phyloP scores from a whole-genome alignment of 2,113 vertebrate genomes.

The Raja brachyura region DNA sequence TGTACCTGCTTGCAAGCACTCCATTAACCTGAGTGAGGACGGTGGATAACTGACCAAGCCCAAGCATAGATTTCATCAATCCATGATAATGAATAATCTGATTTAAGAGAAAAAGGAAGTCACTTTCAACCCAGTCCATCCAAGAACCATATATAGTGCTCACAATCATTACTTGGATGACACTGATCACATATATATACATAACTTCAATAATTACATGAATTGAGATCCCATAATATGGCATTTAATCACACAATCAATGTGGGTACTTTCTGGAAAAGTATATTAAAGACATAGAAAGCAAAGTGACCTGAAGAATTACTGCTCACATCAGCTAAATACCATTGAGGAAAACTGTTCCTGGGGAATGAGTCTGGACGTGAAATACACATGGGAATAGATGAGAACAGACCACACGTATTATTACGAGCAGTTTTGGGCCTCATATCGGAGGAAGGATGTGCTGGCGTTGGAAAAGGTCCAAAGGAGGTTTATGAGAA shows the following conservation, averaged over 20 bases:
- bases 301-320: not conserved
- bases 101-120: constrained; percentile 47
- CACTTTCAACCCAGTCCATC: constrained; percentile 29
- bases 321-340: not conserved
- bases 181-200: not conserved
- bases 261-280: not conserved
- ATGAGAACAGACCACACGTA: too few relatives aligned
- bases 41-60: constrained; percentile 89
- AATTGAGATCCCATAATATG: not conserved
- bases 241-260: not conserved
- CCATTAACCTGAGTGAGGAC: constrained; percentile 95
- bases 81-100: constrained; percentile 90
- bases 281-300: not conserved
- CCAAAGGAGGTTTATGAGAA: too few relatives aligned
- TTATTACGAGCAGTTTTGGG: too few relatives aligned
- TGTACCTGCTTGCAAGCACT: constrained; percentile 84
- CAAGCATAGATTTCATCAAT: constrained; percentile 92
- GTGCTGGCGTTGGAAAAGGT: too few relatives aligned
- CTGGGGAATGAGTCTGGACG: not conserved
- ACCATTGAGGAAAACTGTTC: not conserved
- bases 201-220: not conserved
- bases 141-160: not conserved
- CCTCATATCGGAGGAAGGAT: too few relatives aligned
- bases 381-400: not conserved
- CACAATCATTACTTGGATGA: not conserved